Evolutionary conservation across 2,888 invertebrate genomes (phyloP).

Genomic region (Limenitis camilla): DNA sequence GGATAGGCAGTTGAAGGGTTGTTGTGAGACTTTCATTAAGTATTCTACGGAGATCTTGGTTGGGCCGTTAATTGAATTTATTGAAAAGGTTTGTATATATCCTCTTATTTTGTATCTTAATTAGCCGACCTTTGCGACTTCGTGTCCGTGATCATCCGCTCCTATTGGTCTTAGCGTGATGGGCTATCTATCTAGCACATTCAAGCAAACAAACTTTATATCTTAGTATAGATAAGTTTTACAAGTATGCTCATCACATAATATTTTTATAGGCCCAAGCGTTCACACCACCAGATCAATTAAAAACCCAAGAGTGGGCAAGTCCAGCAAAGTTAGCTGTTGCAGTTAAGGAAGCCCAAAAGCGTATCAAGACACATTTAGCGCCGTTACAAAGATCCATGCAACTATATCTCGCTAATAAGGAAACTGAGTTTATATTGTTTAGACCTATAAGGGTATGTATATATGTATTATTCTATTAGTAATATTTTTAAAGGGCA

Average conservation of each 20-base stretch:
- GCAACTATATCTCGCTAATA: slow-evolving; percentile 96
- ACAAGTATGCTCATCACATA: not conserved
- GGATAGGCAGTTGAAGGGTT: slow-evolving; percentile 90
- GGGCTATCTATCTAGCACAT: too few relatives aligned
- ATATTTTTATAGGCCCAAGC: slow-evolving; percentile 42
- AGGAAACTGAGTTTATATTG: slow-evolving; percentile 97
- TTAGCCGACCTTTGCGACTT: too few relatives aligned
- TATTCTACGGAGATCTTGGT: slow-evolving; percentile 84
- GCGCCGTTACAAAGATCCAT: slow-evolving; percentile 90
- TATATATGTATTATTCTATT: slow-evolving; percentile 1
- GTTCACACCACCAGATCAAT: slow-evolving; percentile 43
- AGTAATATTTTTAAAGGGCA: slow-evolving; percentile 1
- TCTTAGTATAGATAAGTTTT: too few relatives aligned
- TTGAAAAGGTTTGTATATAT: slow-evolving; percentile 78
- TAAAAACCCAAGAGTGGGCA: slow-evolving; percentile 67
- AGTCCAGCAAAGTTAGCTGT: slow-evolving; percentile 82
- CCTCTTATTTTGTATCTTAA: not conserved
- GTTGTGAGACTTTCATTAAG: slow-evolving; percentile 91
- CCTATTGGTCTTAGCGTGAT: too few relatives aligned
- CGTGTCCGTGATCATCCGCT: too few relatives aligned
- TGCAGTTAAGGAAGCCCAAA: slow-evolving; percentile 84
- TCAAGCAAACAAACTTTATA: too few relatives aligned
- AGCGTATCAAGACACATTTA: slow-evolving; percentile 84
- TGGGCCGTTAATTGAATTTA: slow-evolving; percentile 81
- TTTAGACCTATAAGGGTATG: slow-evolving; percentile 92